phyloP scores from a whole-genome alignment of 64 coral and sea anemone species.

The Montipora cactus region DNA sequence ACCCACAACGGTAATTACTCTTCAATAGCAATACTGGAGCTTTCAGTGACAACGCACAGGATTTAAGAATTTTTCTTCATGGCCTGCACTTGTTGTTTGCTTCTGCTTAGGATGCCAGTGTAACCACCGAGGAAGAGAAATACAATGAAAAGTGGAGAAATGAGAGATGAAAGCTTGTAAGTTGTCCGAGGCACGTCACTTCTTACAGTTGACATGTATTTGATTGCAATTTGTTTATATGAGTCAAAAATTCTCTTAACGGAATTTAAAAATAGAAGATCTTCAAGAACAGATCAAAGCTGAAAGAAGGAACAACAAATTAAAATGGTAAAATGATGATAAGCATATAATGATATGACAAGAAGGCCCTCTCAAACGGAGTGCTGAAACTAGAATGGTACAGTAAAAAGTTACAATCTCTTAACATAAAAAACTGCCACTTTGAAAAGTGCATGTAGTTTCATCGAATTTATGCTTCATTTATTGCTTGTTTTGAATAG shows the following conservation, averaged over 20 bases:
- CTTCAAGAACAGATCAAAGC: not conserved
- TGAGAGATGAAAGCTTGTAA: not conserved
- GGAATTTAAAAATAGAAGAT: not conserved
- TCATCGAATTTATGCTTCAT: too few species aligned
- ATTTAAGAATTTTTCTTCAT: not conserved
- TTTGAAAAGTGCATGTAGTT: too few species aligned
- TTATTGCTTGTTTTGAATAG: too few species aligned
- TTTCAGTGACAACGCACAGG: too few species aligned
- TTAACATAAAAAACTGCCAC: too few species aligned
- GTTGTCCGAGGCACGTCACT: not conserved
- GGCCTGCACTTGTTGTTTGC: not conserved
- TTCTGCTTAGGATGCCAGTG: not conserved
- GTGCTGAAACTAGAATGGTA: not conserved
- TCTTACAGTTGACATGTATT: not conserved
- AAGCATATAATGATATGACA: not conserved
- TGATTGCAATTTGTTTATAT: not conserved
- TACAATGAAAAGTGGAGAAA: not conserved
- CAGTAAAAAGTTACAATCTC: not conserved
- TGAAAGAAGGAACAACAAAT: not conserved
- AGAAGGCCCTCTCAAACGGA: not conserved
- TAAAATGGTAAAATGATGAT: not conserved
- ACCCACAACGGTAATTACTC: not conserved
- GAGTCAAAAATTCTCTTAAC: not conserved
- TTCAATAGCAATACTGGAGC: not conserved
- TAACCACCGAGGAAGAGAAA: not conserved